phyloP scores from a whole-genome alignment of 2,888 invertebrate genomes.

The Andrena bucephala region DNA sequence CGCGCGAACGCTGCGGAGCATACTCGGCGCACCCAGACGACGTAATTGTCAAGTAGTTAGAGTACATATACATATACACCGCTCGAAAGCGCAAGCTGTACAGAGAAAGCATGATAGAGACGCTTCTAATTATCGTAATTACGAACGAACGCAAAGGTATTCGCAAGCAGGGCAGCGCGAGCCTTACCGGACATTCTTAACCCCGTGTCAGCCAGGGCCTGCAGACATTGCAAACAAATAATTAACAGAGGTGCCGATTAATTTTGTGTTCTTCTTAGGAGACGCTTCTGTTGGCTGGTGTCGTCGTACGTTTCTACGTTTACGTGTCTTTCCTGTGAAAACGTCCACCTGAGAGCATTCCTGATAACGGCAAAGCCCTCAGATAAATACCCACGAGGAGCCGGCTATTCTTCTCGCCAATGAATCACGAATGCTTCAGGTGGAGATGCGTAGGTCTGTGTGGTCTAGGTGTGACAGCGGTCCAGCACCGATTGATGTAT shows the following conservation, averaged over 20 bases:
- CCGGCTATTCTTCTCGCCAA: neutral
- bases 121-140: conserved; percentile 47
- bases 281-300: conserved; percentile 77
- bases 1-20: conserved; percentile 58
- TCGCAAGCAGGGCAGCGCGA: neutral
- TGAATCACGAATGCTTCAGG: conserved; percentile 35
- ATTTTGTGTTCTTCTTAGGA: conserved; percentile 70
- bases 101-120: conserved; percentile 54
- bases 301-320: conserved; percentile 44
- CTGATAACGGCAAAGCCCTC: neutral
- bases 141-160: conserved; percentile 11
- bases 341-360: neutral
- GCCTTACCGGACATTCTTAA: neutral
- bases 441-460: conserved; percentile 11
- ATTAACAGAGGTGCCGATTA: conserved; percentile 21
- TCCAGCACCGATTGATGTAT: conserved; percentile 42
- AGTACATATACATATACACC: conserved; percentile 31
- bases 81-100: conserved; percentile 49
- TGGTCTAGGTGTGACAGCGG: conserved; percentile 41
- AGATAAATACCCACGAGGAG: neutral
- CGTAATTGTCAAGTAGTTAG: conserved; percentile 55
- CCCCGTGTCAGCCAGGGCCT: neutral
- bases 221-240: neutral
- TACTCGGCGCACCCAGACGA: conserved; percentile 65
- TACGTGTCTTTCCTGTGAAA: neutral